phyloP scores from a whole-genome alignment of 2,797 vertebrate genomes.

The Merluccius polli region DNA sequence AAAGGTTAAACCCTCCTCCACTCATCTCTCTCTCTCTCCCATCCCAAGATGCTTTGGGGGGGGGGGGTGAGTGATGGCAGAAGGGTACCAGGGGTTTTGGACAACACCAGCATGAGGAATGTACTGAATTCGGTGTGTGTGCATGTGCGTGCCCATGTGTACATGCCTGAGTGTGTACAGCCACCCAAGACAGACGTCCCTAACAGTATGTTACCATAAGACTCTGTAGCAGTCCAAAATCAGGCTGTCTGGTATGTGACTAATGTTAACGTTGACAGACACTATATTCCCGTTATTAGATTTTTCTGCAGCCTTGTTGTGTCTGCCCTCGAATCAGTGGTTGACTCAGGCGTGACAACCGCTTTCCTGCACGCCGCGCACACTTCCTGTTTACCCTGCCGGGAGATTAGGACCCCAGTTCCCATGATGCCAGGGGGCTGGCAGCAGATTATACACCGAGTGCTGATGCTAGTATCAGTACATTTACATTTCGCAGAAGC shows the following conservation, averaged over 20 bases:
- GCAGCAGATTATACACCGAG: not conserved
- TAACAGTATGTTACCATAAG: not conserved
- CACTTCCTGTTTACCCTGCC: slow-evolving; percentile 41
- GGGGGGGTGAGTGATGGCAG: slow-evolving; percentile 14
- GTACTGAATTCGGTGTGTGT: slow-evolving; percentile 34
- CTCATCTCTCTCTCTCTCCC: not conserved
- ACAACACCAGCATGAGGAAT: slow-evolving; percentile 65
- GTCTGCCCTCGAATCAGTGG: slow-evolving; percentile 19
- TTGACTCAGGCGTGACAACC: slow-evolving; percentile 20
- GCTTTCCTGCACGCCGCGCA: slow-evolving; percentile 21
- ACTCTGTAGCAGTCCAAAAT: slow-evolving; percentile 12
- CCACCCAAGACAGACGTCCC: not conserved
- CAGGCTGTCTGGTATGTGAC: slow-evolving; percentile 14
- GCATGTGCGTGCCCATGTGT: not conserved
- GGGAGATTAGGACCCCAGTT: not conserved
- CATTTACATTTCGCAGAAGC: not conserved
- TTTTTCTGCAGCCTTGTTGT: slow-evolving; percentile 37
- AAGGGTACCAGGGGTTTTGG: slow-evolving; percentile 29
- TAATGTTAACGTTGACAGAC: not conserved
- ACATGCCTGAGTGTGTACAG: not conserved
- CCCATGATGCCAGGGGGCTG: not conserved
- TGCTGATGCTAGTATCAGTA: not conserved
- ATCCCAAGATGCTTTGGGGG: not conserved
- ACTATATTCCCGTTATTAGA: slow-evolving; percentile 4
- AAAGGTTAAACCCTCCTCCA: not conserved